A percentile compares a stretch with the other conserved stretches of the same genome.
These are phyloP conservation scores for Steinernema hermaphroditum DNA, from an alignment of 2,888 invertebrate genomes.

Conservation along the genomic window DNA sequence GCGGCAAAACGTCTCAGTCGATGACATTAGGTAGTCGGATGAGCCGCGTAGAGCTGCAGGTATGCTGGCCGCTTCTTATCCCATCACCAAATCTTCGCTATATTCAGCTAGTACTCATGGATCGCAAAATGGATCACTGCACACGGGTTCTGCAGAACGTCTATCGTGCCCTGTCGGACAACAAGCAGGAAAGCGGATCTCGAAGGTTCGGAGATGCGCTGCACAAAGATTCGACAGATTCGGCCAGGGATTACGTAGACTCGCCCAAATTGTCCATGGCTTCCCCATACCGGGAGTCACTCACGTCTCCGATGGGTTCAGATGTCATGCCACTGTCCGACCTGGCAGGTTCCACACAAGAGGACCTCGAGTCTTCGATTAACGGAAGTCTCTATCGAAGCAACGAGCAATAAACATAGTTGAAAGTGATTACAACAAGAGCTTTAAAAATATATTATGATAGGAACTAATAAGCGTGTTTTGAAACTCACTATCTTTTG, in stretches of 20 bases:
- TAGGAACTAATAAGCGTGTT: neutral
- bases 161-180: constrained; percentile 38
- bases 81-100: constrained; percentile 24
- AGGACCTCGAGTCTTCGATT: constrained; percentile 6
- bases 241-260: constrained; percentile 5
- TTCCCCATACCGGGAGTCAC: constrained; percentile 3
- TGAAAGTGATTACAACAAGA: neutral
- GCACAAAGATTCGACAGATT: constrained; percentile 24
- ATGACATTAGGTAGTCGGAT: constrained; percentile 80
- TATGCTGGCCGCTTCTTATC: constrained; percentile 61
- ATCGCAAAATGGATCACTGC: constrained; percentile 58
- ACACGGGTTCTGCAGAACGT: constrained; percentile 53
- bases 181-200: neutral
- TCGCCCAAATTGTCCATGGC: neutral
- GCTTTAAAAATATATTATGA: neutral
- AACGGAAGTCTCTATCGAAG: neutral
- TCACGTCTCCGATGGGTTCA: neutral
- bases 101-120: constrained; percentile 56
- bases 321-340: neutral
- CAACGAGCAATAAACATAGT: neutral
- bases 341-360: neutral
- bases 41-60: constrained; percentile 79
- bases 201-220: neutral
- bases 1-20: constrained; percentile 76
- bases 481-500: neutral